Evolutionary conservation across 2,888 invertebrate species (phyloP).

Genomic region (Trileptium ribeirensis): DNA sequence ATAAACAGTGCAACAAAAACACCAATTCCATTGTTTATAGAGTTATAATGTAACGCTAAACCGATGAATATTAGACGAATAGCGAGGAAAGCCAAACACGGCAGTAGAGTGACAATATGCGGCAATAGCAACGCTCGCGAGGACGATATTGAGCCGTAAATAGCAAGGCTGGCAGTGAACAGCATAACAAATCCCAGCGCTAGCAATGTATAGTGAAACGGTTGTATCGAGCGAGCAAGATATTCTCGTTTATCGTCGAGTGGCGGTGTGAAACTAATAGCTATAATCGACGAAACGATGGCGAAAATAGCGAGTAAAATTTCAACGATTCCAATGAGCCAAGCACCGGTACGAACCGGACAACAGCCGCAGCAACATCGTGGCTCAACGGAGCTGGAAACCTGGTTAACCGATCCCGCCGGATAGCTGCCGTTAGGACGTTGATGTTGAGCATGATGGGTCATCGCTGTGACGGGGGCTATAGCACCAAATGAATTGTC

Average conservation of each 20-base stretch:
- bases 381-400: neutral
- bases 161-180: neutral
- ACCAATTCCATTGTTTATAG: neutral
- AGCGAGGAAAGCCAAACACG: neutral
- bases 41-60: neutral
- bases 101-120: neutral
- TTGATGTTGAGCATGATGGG: too few species aligned
- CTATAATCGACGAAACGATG: neutral
- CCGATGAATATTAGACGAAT: neutral
- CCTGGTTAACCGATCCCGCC: too few species aligned
- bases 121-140: neutral
- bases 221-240: neutral
- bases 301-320: neutral
- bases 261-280: neutral
- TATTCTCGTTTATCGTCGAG: neutral
- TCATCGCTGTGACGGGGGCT: too few species aligned
- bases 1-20: neutral
- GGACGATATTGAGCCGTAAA: neutral
- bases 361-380: constrained; percentile 12
- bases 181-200: neutral
- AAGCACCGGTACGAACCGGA: neutral
- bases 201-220: neutral
- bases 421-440: too few species aligned
- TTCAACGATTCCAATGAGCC: neutral
- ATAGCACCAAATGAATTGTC: too few species aligned